Conservation (phyloP, 2,888 invertebrate genomes). For the Ophion ventricosus region DNA sequence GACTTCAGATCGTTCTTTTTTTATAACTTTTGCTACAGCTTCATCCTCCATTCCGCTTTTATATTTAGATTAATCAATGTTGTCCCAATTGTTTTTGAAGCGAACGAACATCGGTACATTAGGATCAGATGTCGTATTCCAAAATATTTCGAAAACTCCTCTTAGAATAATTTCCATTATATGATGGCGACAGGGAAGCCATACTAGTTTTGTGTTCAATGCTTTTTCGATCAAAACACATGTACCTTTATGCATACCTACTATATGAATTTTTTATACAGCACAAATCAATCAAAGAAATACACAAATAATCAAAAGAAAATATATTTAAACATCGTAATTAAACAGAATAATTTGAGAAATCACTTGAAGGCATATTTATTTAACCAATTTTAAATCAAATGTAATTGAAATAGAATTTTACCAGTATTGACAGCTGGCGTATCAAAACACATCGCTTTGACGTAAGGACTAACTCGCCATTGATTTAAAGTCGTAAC, state of each 20-base stretch:
- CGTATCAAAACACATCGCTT: conserved; percentile 72
- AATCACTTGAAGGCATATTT: conserved; percentile 5
- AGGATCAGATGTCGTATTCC: conserved; percentile 51
- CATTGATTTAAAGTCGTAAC: conserved; percentile 52
- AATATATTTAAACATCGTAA: conserved; percentile 5
- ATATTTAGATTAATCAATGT: conserved; percentile 51
- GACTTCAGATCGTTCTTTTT: conserved; percentile 12
- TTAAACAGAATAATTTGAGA: conserved; percentile 7
- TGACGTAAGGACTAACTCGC: conserved; percentile 54
- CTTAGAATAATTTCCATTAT: conserved; percentile 44
- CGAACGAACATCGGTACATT: conserved; percentile 50
- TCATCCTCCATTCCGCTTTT: conserved; percentile 53
- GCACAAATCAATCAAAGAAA: neutral
- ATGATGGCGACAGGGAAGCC: conserved; percentile 62
- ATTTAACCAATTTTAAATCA: conserved; percentile 10
- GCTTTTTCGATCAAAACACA: conserved; percentile 50
- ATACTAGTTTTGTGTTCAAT: conserved; percentile 48
- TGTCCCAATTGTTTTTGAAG: conserved; percentile 46
- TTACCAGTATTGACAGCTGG: conserved; percentile 70
- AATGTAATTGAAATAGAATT: neutral
- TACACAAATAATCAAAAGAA: neutral
- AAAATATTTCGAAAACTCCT: conserved; percentile 55
- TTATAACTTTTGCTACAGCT: conserved; percentile 15
- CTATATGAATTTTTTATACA: neutral
- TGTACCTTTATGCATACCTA: conserved; percentile 26